phyloP scores from a whole-genome alignment of 1,140 invertebrate genomes.

The Formica selysi region DNA sequence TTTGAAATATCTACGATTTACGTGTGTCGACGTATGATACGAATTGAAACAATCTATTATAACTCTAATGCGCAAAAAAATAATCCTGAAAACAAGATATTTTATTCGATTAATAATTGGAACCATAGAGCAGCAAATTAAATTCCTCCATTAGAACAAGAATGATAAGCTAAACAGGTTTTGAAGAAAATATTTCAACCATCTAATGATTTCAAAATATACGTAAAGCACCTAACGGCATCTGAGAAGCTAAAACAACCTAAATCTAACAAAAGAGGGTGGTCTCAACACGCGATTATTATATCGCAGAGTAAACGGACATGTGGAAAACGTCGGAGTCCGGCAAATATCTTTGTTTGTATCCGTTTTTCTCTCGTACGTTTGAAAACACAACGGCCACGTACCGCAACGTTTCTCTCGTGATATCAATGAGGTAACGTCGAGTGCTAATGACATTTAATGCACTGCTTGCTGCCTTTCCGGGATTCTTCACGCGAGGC shows the following conservation, averaged over 20 bases:
- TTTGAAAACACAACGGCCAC: slow-evolving; percentile 11
- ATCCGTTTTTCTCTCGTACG: slow-evolving; percentile 4
- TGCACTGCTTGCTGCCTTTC: slow-evolving; percentile 39
- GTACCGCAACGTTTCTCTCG: slow-evolving; percentile 33
- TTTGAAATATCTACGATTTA: slow-evolving; percentile 23
- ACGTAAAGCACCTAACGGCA: background rate
- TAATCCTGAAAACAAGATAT: background rate
- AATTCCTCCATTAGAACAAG: background rate
- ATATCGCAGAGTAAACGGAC: slow-evolving; percentile 26
- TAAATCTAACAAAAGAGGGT: background rate
- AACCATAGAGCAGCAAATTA: background rate
- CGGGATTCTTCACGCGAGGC: slow-evolving; percentile 49
- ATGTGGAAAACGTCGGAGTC: slow-evolving; percentile 29
- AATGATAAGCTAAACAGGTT: background rate
- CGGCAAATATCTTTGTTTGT: slow-evolving; percentile 19
- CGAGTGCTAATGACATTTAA: slow-evolving; percentile 53
- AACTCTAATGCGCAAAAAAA: background rate
- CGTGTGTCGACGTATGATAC: background rate
- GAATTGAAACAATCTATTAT: slow-evolving; percentile 8
- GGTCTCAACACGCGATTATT: background rate
- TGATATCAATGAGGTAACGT: slow-evolving; percentile 53
- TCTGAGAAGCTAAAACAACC: slow-evolving; percentile 22
- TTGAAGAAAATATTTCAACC: slow-evolving; percentile 14
- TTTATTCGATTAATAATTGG: background rate
- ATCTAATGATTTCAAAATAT: slow-evolving; percentile 13